Evolutionary conservation across 2,797 vertebrate genomes (phyloP), one percentile per base, ranked within the genome.

Genomic region (Megaceryle alcyon): DNA sequence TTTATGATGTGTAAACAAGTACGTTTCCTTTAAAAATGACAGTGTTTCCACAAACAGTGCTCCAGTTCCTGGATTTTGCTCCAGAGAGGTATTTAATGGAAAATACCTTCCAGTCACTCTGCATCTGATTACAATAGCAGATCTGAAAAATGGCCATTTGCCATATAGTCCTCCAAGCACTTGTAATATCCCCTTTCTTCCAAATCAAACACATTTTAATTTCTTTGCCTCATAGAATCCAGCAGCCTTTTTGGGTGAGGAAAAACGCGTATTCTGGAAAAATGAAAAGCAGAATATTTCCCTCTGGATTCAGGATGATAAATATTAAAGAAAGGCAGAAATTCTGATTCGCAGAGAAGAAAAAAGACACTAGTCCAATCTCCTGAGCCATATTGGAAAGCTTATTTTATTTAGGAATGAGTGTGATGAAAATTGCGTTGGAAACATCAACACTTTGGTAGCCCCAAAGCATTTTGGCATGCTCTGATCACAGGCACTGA

Each of bases 401-500:
- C 93, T 97, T 96, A 97, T 96, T 97, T 97, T 97, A 91, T 96
- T 97, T 96, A 96, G 93, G 49, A 87, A 97, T 95, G 89, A 78
- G 73, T 86, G 54, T 66, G 82, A 96, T 86, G 92, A 94, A 95
- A 97, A 94, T 95, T 97, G 69, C 73, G 46, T 91, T 84, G 81
- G 93, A 96, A 86, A 82, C 3, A 0, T 97, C 96, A 96, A 97
- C 75, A 54, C 88, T 95, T 93, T 64, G 90, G 89, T 94, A 96
- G 75, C 84, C 96, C 88, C 69, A 75, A 96, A 96, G 97, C 94
- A 87, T 96, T 95, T 94, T 97, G 95, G 97, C 96, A 96, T 56
- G 46, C 61, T 85, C 63, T 14, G 19, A 76, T 88, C 56, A 51
- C 56, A 95, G 78, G 78, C 90, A 80, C 68, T 69, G 91, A 96